phyloP scores from a whole-genome alignment of 1,140 invertebrate genomes.

The Drosophila ananassae region DNA sequence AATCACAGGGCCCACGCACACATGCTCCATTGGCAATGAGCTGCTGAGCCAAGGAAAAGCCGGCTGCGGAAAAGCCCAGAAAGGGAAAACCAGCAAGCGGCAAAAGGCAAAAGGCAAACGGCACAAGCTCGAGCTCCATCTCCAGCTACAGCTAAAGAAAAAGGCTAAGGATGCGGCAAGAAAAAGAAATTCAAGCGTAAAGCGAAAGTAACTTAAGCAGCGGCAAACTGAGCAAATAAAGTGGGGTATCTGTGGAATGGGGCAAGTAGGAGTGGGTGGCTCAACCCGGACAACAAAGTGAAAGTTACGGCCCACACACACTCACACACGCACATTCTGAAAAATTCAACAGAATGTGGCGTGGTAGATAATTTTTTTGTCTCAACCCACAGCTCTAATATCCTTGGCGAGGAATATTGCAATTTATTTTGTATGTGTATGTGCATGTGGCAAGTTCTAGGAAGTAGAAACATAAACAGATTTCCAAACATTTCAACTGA shows the following conservation, averaged over 20 bases:
- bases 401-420: background rate
- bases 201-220: constrained; percentile 75
- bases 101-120: constrained; percentile 28
- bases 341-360: constrained; percentile 60
- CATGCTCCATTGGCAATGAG: constrained; percentile 65
- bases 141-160: constrained; percentile 5
- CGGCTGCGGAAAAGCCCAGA: constrained; percentile 23
- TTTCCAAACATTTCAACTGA: background rate
- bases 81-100: constrained; percentile 1
- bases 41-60: constrained; percentile 68
- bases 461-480: background rate
- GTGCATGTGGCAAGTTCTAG: background rate
- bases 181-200: constrained; percentile 74
- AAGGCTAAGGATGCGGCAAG: constrained; percentile 24
- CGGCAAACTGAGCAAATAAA: constrained; percentile 73
- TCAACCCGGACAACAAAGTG: constrained; percentile 64
- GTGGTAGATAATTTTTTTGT: constrained; percentile 53
- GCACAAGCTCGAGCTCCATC: constrained; percentile 17
- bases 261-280: constrained; percentile 7
- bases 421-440: background rate
- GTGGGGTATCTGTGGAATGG: constrained; percentile 29
- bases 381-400: background rate
- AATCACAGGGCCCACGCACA: constrained; percentile 66
- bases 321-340: constrained; percentile 37
- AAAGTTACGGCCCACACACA: constrained; percentile 60